Evolutionary conservation across 1,140 invertebrate genomes (phyloP).

Genomic region (Bombus fervidus): DNA sequence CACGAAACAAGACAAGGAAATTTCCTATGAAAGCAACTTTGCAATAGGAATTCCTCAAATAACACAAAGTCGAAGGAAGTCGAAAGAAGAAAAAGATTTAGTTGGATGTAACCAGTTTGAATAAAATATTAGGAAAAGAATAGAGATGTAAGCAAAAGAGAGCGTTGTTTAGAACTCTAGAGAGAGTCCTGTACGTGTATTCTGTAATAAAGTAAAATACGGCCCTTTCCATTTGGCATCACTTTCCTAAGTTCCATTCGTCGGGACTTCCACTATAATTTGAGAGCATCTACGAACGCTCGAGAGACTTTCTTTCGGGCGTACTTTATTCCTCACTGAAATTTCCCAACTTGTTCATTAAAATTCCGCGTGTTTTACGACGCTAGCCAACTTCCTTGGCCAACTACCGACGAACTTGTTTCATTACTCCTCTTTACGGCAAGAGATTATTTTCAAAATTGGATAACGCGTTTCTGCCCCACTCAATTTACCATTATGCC

Average conservation of each 20-base stretch:
- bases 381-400: constrained; percentile 28
- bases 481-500: neutral
- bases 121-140: constrained; percentile 8
- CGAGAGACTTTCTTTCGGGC: constrained; percentile 40
- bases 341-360: constrained; percentile 53
- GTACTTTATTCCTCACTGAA: constrained; percentile 39
- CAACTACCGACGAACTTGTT: constrained; percentile 43
- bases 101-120: neutral
- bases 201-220: constrained; percentile 46
- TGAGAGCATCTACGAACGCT: constrained; percentile 40
- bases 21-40: no score
- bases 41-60: no score
- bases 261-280: constrained; percentile 35
- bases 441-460: constrained; percentile 48
- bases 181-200: constrained; percentile 16
- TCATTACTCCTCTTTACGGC: constrained; percentile 39
- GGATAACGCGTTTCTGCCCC: constrained; percentile 22
- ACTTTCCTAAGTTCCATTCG: constrained; percentile 17
- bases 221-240: constrained; percentile 22
- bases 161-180: constrained; percentile 8
- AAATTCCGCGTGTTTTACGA: constrained; percentile 52
- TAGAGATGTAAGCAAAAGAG: no score
- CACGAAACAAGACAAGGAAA: no score
- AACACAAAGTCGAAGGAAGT: no score
- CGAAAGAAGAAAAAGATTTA: no score